Evolutionary conservation across 2,797 vertebrate genomes (phyloP).

Genomic region (Paramormyrops hopkinsi): DNA sequence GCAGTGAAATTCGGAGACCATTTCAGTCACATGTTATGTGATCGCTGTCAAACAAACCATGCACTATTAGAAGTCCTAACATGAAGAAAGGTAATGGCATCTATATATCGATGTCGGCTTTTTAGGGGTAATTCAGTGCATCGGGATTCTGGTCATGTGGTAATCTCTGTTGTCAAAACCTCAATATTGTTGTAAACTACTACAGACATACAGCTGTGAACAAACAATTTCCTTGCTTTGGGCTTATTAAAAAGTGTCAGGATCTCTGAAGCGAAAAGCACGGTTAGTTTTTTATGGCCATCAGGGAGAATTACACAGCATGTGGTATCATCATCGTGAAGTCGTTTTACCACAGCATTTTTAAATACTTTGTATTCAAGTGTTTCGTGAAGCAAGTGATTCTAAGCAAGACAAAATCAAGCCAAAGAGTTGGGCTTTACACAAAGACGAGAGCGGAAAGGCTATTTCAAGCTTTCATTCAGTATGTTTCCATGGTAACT

Average conservation of each 20-base stretch:
- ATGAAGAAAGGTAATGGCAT: not conserved
- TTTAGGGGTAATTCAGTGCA: slow-evolving; percentile 30
- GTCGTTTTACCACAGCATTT: not conserved
- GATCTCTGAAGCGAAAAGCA: not conserved
- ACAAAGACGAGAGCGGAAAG: not conserved
- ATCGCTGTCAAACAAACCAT: not conserved
- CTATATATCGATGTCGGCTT: not conserved
- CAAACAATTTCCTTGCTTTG: not conserved
- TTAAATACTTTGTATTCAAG: not conserved
- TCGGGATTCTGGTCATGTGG: slow-evolving; percentile 28
- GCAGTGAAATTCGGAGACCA: not conserved
- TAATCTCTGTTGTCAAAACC: slow-evolving; percentile 24
- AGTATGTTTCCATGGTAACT: not conserved
- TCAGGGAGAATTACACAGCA: slow-evolving; percentile 33
- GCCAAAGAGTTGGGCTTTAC: not conserved
- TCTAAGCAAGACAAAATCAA: not conserved
- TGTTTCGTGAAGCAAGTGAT: not conserved
- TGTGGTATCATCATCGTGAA: slow-evolving; percentile 37
- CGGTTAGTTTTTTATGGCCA: not conserved
- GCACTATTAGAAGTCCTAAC: not conserved
- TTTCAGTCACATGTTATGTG: not conserved
- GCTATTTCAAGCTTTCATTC: not conserved
- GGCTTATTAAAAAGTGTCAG: not conserved
- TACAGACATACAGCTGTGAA: not conserved
- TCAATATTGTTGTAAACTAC: slow-evolving; percentile 35